Percentiles rank a stretch among this genome's conserved stretches.
Evolutionary conservation across 1,140 invertebrate genomes (phyloP).

Genomic region (Zophobas atratus): DNA sequence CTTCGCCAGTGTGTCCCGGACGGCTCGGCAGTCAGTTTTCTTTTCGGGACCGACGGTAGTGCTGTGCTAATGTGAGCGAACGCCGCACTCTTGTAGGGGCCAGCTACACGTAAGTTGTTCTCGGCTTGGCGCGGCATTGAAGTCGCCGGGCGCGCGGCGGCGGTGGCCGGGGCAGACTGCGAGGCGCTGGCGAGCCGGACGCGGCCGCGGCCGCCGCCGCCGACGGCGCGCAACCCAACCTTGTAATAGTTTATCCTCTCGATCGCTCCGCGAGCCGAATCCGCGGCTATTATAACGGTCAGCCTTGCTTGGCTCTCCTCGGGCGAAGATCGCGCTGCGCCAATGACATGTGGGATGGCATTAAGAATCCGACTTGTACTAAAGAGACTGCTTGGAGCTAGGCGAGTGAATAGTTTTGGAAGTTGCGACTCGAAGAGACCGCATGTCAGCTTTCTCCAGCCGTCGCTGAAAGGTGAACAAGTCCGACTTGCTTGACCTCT

Average conservation of each 20-base stretch:
- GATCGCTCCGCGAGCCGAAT: background rate
- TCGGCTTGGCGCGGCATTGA: slow-evolving; percentile 11
- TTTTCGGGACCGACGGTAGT: slow-evolving; percentile 7
- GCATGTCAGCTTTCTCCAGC: slow-evolving; percentile 57
- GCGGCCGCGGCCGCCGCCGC: background rate
- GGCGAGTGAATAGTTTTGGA: slow-evolving; percentile 50
- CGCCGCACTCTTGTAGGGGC: too few species aligned
- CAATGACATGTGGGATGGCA: slow-evolving; percentile 50
- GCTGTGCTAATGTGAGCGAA: background rate
- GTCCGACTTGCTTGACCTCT: slow-evolving; percentile 57
- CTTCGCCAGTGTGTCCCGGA: slow-evolving; percentile 38
- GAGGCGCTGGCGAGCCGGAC: slow-evolving; percentile 46
- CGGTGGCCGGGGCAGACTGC: slow-evolving; percentile 41
- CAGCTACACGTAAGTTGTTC: slow-evolving; percentile 7
- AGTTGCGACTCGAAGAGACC: slow-evolving; percentile 53
- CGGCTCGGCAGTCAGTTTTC: slow-evolving; percentile 18
- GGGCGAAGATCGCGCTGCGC: slow-evolving; percentile 23
- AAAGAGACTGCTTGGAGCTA: slow-evolving; percentile 38
- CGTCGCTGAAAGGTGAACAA: slow-evolving; percentile 57
- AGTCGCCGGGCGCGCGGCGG: slow-evolving; percentile 4
- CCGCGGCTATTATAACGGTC: slow-evolving; percentile 30
- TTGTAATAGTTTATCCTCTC: slow-evolving; percentile 37
- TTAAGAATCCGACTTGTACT: slow-evolving; percentile 27
- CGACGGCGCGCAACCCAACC: slow-evolving; percentile 29
- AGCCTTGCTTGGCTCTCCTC: slow-evolving; percentile 39